These are phyloP conservation scores for Bolinopsis microptera DNA, from an alignment of 37 sponge, comb jelly and placozoan species.

Conservation along the genomic window DNA sequence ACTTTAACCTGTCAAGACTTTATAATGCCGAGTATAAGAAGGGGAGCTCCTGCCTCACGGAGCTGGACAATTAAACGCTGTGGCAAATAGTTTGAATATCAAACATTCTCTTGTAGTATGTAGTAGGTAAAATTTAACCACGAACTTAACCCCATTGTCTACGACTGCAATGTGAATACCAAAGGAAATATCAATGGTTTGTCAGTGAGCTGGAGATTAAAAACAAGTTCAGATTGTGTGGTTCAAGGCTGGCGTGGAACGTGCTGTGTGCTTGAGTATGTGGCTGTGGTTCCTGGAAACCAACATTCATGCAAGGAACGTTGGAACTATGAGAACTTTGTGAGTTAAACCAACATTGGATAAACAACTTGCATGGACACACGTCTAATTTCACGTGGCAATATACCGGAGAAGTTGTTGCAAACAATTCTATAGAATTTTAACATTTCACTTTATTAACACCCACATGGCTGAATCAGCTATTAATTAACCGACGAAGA, in stretches of 20 bases:
- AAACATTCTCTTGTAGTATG: not conserved
- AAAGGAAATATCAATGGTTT: not conserved
- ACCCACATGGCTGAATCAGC: too few relatives aligned
- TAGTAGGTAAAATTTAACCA: not conserved
- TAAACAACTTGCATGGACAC: too few relatives aligned
- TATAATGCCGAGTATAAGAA: not conserved
- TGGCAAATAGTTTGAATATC: not conserved
- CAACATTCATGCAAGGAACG: too few relatives aligned
- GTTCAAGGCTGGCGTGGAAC: not conserved
- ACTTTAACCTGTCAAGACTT: not conserved
- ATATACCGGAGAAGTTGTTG: not conserved
- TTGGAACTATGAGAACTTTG: too few relatives aligned
- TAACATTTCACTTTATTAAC: not conserved
- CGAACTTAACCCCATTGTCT: not conserved
- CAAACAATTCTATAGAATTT: not conserved
- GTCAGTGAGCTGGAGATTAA: not conserved
- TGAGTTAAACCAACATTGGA: too few relatives aligned
- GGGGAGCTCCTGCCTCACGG: not conserved
- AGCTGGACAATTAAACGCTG: not conserved
- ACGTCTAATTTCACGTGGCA: not conserved
- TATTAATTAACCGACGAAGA: too few relatives aligned
- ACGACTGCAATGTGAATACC: not conserved
- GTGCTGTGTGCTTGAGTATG: not conserved
- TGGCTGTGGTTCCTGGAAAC: too few relatives aligned
- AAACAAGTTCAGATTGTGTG: not conserved